These are phyloP conservation scores for Sarcophaga caerulescens DNA, from an alignment of 2,888 invertebrate genomes.

Conservation along the genomic window DNA sequence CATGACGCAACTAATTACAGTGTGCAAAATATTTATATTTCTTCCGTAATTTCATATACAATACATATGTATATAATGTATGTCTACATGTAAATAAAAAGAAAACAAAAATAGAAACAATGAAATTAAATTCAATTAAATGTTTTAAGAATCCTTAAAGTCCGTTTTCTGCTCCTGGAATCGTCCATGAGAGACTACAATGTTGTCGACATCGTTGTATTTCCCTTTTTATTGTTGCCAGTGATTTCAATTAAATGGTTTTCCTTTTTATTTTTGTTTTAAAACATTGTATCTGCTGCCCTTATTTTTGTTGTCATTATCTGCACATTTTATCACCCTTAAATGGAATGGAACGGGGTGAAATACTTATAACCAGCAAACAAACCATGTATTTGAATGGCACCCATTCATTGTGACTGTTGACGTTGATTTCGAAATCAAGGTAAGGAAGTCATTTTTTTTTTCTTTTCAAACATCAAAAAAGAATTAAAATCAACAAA, in stretches of 20 bases:
- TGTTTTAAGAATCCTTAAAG: conserved; percentile 60
- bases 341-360: conserved; percentile 50
- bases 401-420: conserved; percentile 50
- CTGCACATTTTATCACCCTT: conserved; percentile 61
- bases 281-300: conserved; percentile 23
- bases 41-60: no score
- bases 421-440: conserved; percentile 66
- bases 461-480: not conserved
- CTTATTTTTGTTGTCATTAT: conserved; percentile 50
- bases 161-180: conserved; percentile 51
- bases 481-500: not conserved
- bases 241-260: conserved; percentile 39
- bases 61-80: no score
- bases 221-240: conserved; percentile 55
- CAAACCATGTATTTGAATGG: not conserved
- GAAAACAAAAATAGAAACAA: conserved; percentile 11
- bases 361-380: not conserved
- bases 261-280: not conserved
- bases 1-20: no score
- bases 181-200: conserved; percentile 51
- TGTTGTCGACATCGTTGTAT: conserved; percentile 64
- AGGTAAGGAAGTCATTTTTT: conserved; percentile 67
- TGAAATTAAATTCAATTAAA: conserved; percentile 70
- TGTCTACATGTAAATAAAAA: no score
- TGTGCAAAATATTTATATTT: no score